A percentile compares a stretch with the other conserved stretches of the same genome.
phyloP scores from a whole-genome alignment of 2,888 invertebrate genomes.

The Drosophila quinaria region DNA sequence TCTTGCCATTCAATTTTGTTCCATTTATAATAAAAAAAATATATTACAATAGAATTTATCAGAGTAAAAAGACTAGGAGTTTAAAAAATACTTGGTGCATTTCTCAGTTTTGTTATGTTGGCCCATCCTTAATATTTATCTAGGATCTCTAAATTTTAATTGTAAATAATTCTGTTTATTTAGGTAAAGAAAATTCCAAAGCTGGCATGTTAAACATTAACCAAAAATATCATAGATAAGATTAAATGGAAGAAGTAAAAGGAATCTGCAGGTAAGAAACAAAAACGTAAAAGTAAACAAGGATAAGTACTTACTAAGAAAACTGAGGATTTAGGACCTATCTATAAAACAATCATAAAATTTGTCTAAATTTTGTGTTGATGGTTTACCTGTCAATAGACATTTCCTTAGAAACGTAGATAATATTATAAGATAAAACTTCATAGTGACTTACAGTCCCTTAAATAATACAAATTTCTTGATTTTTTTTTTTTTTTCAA shows the following conservation, averaged over 20 bases:
- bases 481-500: slow-evolving; percentile 26
- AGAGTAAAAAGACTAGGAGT: too few species aligned
- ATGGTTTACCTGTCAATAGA: not conserved
- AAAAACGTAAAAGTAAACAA: not conserved
- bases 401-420: not conserved
- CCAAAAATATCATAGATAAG: not conserved
- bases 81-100: too few species aligned
- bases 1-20: too few species aligned
- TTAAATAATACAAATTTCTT: not conserved
- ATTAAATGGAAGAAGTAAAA: not conserved
- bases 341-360: not conserved
- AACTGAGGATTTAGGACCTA: not conserved
- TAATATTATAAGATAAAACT: not conserved
- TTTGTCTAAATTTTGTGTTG: not conserved
- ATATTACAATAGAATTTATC: too few species aligned
- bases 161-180: not conserved
- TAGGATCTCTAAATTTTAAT: not conserved
- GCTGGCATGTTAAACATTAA: not conserved
- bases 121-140: not conserved
- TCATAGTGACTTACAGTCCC: not conserved
- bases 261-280: not conserved
- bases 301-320: not conserved
- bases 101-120: too few species aligned
- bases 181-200: not conserved
- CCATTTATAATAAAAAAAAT: too few species aligned